phyloP scores from a whole-genome alignment of 2,113 vertebrate species.

The Calyptomena viridis region DNA sequence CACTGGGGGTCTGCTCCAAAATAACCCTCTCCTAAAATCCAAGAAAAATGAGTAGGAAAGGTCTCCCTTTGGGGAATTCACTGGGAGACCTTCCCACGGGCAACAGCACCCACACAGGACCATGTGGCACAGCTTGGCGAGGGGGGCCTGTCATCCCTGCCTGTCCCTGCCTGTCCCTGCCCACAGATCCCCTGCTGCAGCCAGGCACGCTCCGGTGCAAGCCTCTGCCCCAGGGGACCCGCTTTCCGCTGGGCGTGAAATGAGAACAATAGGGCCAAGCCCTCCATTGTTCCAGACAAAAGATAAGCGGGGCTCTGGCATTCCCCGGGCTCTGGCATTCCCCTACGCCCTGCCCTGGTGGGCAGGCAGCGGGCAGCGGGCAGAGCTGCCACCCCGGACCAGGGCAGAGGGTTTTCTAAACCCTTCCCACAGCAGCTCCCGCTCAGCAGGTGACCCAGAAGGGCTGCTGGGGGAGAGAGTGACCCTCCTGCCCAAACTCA shows the following conservation, averaged over 20 bases:
- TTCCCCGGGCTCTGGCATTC: constrained; percentile 27
- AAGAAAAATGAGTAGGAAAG: background rate
- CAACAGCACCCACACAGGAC: background rate
- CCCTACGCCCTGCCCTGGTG: background rate
- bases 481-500: background rate
- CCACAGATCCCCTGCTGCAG: background rate
- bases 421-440: background rate
- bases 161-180: background rate
- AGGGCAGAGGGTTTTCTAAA: background rate
- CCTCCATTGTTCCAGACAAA: constrained; percentile 46
- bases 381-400: background rate
- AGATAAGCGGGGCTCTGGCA: constrained; percentile 50
- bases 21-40: background rate
- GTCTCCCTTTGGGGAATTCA: background rate
- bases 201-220: background rate
- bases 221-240: background rate
- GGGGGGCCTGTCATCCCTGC: background rate
- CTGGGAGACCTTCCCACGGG: background rate
- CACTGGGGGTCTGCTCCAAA: background rate
- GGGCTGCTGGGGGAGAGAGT: background rate
- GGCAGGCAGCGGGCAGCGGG: background rate
- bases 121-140: rapidly evolving
- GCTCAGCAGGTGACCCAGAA: background rate
- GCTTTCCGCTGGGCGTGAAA: constrained; percentile 14
- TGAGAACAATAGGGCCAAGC: constrained; percentile 61